These are phyloP conservation scores for Myotis vivesi DNA, from an alignment of 2,797 vertebrate genomes.

Conservation along the genomic window DNA sequence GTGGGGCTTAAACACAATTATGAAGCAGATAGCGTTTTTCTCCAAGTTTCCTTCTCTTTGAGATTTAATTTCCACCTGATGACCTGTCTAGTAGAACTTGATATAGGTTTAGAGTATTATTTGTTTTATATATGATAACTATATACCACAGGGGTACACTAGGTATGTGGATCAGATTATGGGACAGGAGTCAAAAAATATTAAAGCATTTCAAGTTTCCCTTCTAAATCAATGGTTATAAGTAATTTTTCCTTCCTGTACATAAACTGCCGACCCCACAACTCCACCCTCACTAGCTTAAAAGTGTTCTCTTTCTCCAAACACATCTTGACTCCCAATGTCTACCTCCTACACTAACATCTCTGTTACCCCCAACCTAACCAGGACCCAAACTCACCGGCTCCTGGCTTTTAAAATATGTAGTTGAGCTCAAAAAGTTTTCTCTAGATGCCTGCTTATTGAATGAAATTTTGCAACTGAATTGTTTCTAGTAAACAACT, in stretches of 20 bases:
- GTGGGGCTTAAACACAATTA: not conserved
- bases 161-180: not conserved
- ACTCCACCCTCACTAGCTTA: not conserved
- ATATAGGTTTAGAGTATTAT: not conserved
- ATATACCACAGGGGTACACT: not conserved
- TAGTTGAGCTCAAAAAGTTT: not conserved
- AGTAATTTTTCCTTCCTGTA: not conserved
- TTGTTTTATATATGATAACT: not conserved
- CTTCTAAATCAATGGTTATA: not conserved
- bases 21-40: not conserved
- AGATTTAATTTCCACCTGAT: not conserved
- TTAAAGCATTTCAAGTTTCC: not conserved
- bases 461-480: slow-evolving; percentile 36
- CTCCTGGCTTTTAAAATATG: not conserved
- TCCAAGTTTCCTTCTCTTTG: not conserved
- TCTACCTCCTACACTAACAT: not conserved
- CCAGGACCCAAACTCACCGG: not conserved
- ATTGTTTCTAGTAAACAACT: slow-evolving; percentile 27
- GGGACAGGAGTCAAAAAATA: not conserved
- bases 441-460: not conserved
- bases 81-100: not conserved
- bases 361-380: not conserved
- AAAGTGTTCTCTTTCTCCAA: not conserved
- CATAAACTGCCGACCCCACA: not conserved
- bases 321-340: not conserved